These are phyloP conservation scores for Cichladusa arquata DNA, from an alignment of 2,113 vertebrate genomes.

Conservation along the genomic window DNA sequence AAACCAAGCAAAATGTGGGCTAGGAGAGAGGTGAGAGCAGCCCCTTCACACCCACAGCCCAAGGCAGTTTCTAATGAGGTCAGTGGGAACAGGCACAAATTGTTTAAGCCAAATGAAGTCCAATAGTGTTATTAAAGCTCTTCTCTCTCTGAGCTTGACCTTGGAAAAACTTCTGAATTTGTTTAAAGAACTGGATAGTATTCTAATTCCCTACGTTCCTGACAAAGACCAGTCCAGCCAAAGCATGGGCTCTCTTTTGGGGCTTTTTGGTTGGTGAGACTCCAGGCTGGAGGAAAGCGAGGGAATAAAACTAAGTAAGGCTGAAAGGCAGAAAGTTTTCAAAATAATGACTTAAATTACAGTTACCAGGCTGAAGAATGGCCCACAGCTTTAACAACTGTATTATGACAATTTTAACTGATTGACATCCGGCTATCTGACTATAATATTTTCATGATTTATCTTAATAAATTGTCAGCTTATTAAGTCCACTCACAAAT, in stretches of 20 bases:
- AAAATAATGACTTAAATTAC: neutral
- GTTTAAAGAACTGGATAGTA: neutral
- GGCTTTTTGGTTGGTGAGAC: neutral
- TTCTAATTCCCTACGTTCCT: neutral
- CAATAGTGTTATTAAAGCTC: neutral
- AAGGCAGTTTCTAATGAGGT: neutral
- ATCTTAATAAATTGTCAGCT: neutral
- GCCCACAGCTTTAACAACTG: neutral
- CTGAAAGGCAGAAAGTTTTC: neutral
- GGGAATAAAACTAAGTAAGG: neutral
- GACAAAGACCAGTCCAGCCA: neutral
- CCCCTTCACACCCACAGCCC: neutral
- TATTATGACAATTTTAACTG: neutral
- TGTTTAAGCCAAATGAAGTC: neutral
- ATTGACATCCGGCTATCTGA: neutral
- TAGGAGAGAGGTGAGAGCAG: neutral
- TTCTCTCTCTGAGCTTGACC: neutral
- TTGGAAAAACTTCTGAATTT: neutral
- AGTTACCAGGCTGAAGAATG: neutral
- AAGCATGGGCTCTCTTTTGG: neutral
- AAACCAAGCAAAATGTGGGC: neutral
- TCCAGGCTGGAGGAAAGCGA: neutral
- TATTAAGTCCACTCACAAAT: neutral
- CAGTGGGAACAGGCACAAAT: neutral
- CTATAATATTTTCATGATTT: neutral